Evolutionary conservation across 1,140 invertebrate species (phyloP), one percentile per base, ranked within the genome.

Genomic region (Maniola jurtina): DNA sequence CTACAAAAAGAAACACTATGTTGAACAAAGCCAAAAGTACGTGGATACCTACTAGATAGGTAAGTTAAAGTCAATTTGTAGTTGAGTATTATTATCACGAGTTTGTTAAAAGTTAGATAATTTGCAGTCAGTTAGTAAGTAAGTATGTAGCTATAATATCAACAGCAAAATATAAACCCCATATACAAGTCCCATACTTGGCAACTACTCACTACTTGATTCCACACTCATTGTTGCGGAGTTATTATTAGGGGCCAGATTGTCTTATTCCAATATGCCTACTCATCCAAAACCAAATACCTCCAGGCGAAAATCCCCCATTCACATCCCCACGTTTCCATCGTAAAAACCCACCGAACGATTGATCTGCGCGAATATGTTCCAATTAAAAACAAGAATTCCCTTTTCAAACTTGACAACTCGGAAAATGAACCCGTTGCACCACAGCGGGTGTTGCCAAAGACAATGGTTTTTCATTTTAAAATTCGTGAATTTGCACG

Each of bases 361-460:
- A 81, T 82, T 80, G 82, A 84, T 82, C 76, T 61, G 66, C 48
- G 70, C 66, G 81, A 88, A 88, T 88, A 86, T 88, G 85, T 86
- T 86, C 82, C 83, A 88, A 88, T 88, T 88, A 86, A 84, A 82
- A 82, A 71, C 73, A 74, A 42, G 45, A 59, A 55, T 67, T 66
- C 70, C 65, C 66, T 64, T 63, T 73, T 79, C 63, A 74, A 71
- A 68, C 55, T 58, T 73, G 72, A 71, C 72, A 70, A 70, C 66
- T 68, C 68, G 75, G 73, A 73, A 78, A 76, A 73, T 72, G 66
- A 70, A 10, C 73, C 64, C 66, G 71, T 52, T 65, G 68, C 65
- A 54, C 38, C 77, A 38, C 80, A 72, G 78, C 73, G 71, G 80
- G 80, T 67, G 71, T 40, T 58, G 64, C 63, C 71, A 76, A 66